A percentile compares a stretch with the other conserved stretches of the same genome.
Evolutionary conservation across 2,113 vertebrate genomes (phyloP).

Genomic region (Pedetes capensis): DNA sequence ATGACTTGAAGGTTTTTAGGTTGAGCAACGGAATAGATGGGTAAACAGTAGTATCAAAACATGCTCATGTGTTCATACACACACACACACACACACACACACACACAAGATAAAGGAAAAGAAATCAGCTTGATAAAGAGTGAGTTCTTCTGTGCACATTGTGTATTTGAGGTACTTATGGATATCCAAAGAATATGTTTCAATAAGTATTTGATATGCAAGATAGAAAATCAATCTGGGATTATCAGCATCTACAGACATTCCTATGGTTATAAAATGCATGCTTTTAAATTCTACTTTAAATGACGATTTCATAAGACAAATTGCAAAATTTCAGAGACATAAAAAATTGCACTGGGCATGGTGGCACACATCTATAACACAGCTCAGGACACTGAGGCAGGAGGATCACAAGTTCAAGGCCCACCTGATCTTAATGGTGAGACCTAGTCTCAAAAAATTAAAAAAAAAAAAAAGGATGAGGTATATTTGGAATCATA

Average conservation of each 20-base stretch:
- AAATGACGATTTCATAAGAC: not conserved
- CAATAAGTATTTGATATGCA: not conserved
- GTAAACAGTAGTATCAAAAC: too few relatives aligned
- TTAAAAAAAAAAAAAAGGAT: too few relatives aligned
- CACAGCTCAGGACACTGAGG: too few relatives aligned
- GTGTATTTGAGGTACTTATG: not conserved
- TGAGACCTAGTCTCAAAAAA: too few relatives aligned
- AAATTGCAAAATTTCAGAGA: slow-evolving; percentile 34
- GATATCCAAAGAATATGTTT: not conserved
- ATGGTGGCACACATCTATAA: too few relatives aligned
- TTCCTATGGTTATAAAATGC: not conserved
- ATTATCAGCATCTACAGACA: slow-evolving; percentile 9
- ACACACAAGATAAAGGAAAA: not conserved
- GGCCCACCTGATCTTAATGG: too few relatives aligned
- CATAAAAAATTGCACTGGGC: too few relatives aligned
- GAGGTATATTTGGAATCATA: not conserved
- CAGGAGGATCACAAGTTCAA: too few relatives aligned
- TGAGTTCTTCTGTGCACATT: not conserved
- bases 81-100: too few relatives aligned
- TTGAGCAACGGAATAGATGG: not conserved
- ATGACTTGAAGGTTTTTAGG: not conserved
- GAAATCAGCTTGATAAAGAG: not conserved
- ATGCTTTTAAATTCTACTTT: not conserved
- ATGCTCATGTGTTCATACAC: not conserved
- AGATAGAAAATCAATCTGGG: not conserved